Evolutionary conservation across 2,113 vertebrate species (phyloP).

Genomic region (Microtus pennsylvanicus): DNA sequence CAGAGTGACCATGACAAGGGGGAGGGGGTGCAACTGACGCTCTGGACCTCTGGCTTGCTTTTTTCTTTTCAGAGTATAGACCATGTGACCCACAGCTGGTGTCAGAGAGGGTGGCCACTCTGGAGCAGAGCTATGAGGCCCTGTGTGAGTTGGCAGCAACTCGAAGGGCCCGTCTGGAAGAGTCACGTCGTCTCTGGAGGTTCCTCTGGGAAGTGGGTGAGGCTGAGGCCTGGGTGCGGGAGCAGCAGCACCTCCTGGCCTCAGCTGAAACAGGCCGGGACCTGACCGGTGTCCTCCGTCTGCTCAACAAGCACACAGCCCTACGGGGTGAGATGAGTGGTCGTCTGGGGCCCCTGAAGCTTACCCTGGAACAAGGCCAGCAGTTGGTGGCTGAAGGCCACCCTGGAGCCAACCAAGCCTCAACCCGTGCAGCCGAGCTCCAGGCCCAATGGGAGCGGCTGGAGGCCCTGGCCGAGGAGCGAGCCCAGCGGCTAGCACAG

Average conservation of each 20-base stretch:
- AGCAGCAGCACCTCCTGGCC: conserved; percentile 94
- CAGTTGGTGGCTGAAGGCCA: conserved; percentile 91
- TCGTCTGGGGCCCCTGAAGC: conserved; percentile 91
- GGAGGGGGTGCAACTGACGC: neutral
- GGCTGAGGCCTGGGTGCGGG: conserved; percentile 94
- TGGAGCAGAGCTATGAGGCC: conserved; percentile 91
- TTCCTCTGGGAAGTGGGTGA: conserved; percentile 96
- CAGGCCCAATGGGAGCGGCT: conserved; percentile 91
- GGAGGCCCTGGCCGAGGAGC: conserved; percentile 89
- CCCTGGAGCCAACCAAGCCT: conserved; percentile 88
- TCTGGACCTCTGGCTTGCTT: neutral
- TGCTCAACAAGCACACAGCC: conserved; percentile 94
- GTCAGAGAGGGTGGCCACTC: conserved; percentile 88
- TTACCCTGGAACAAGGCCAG: conserved; percentile 91
- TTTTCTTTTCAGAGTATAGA: conserved; percentile 88
- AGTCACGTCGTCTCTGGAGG: conserved; percentile 93
- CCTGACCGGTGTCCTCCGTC: conserved; percentile 91
- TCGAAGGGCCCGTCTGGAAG: conserved; percentile 90
- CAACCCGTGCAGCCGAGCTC: conserved; percentile 85
- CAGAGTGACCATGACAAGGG: neutral
- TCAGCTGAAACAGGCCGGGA: conserved; percentile 92
- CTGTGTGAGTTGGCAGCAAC: conserved; percentile 88
- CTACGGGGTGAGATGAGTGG: conserved; percentile 95
- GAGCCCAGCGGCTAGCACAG: conserved; percentile 90
- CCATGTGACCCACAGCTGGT: conserved; percentile 94